phyloP scores from a whole-genome alignment of 2,797 vertebrate species.

The Kryptopterus vitreolus region DNA sequence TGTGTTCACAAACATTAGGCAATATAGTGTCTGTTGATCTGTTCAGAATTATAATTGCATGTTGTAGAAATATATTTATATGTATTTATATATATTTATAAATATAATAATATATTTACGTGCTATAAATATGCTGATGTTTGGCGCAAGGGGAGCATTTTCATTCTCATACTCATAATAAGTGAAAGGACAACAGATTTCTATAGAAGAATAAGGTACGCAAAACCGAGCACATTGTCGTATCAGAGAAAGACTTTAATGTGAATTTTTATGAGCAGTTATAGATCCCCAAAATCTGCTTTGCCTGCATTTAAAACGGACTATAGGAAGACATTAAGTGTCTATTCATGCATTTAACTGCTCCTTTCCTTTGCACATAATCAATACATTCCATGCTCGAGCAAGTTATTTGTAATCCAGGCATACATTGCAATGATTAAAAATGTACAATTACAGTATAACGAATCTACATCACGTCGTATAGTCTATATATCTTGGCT shows the following conservation, averaged over 20 bases:
- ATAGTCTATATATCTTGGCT: not conserved
- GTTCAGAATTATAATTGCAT: not conserved
- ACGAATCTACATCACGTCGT: conserved; percentile 7
- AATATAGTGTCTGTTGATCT: not conserved
- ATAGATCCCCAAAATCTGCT: conserved; percentile 21
- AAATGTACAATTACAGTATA: conserved; percentile 37
- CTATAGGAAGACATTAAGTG: conserved; percentile 35
- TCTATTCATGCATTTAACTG: conserved; percentile 52
- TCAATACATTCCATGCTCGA: conserved; percentile 42
- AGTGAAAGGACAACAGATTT: not conserved
- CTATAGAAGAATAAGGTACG: not conserved
- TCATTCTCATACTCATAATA: not conserved
- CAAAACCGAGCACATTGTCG: not conserved
- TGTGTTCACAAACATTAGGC: not conserved
- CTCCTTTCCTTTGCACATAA: conserved; percentile 40
- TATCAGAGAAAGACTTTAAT: not conserved
- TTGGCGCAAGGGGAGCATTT: not conserved
- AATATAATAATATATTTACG: too few species aligned
- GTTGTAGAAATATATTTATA: too few species aligned
- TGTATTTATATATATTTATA: too few species aligned
- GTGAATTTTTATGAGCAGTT: conserved; percentile 28
- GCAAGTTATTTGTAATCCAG: conserved; percentile 23
- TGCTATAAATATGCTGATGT: not conserved
- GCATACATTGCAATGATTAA: conserved; percentile 26
- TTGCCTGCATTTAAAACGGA: conserved; percentile 50